These are phyloP conservation scores for Eufriesea mexicana DNA, from an alignment of 1,140 invertebrate species.

Conservation along the genomic window DNA sequence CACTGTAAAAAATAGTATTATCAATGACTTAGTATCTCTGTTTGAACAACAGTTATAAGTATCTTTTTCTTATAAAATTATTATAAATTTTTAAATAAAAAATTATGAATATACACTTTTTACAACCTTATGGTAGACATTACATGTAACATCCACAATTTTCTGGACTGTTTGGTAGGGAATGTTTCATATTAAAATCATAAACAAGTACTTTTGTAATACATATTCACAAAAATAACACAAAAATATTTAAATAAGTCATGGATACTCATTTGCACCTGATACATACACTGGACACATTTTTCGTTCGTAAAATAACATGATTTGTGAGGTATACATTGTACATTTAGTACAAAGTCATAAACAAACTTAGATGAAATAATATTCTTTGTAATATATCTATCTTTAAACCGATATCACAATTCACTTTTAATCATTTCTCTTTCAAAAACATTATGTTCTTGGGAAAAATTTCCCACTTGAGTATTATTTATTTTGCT, in stretches of 20 bases:
- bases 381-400: slow-evolving; percentile 20
- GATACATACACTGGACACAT: slow-evolving; percentile 1
- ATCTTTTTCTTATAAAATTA: background rate
- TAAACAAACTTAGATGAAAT: slow-evolving; percentile 24
- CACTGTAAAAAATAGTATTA: slow-evolving; percentile 37
- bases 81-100: slow-evolving; percentile 28
- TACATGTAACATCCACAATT: slow-evolving; percentile 3
- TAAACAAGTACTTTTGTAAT: background rate
- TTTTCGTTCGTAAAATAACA: slow-evolving; percentile 27
- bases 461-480: background rate
- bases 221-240: background rate
- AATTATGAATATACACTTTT: slow-evolving; percentile 5
- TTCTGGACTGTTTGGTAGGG: background rate
- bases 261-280: background rate
- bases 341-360: slow-evolving; percentile 31
- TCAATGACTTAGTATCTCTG: slow-evolving; percentile 14
- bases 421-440: slow-evolving; percentile 69
- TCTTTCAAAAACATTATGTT: slow-evolving; percentile 28
- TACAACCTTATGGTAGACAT: slow-evolving; percentile 21
- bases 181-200: slow-evolving; percentile 22
- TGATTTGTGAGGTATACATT: slow-evolving; percentile 43
- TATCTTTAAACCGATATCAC: slow-evolving; percentile 67
- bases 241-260: background rate
- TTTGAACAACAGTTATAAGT: slow-evolving; percentile 16
- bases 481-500: slow-evolving; percentile 34